A percentile compares a stretch with the other conserved stretches of the same genome.
Evolutionary conservation across 2,888 invertebrate genomes (phyloP).

Genomic region (Alsophila aescularia): DNA sequence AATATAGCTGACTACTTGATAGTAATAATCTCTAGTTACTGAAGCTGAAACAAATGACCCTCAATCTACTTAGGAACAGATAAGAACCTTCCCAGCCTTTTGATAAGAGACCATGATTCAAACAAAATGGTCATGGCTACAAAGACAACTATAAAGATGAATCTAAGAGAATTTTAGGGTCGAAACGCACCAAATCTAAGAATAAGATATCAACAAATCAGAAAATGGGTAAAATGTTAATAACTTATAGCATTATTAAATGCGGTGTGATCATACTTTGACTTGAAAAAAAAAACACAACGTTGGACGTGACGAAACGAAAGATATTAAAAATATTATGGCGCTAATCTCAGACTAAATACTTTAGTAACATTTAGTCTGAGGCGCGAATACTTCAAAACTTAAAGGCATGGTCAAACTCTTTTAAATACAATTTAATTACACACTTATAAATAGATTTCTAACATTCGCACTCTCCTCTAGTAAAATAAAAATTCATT

Average conservation of each 20-base stretch:
- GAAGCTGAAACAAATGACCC: slow-evolving; percentile 49
- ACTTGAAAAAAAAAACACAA: too few species aligned
- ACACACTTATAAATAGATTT: too few species aligned
- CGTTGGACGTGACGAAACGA: too few species aligned
- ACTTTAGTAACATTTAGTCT: too few species aligned
- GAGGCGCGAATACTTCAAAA: too few species aligned
- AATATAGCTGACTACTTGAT: slow-evolving; percentile 34
- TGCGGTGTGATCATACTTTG: too few species aligned
- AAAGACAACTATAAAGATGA: slow-evolving; percentile 46
- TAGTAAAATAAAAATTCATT: too few species aligned
- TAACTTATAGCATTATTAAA: too few species aligned
- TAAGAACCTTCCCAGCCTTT: slow-evolving; percentile 50
- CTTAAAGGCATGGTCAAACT: too few species aligned
- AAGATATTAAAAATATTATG: too few species aligned
- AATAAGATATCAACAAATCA: background rate
- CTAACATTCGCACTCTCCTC: background rate
- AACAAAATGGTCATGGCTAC: slow-evolving; percentile 36
- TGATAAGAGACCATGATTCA: slow-evolving; percentile 49
- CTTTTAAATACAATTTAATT: too few species aligned
- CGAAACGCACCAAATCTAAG: background rate
- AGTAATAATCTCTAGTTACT: slow-evolving; percentile 43
- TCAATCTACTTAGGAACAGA: slow-evolving; percentile 45
- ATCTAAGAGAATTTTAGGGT: slow-evolving; percentile 35
- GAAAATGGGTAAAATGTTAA: background rate
- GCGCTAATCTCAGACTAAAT: too few species aligned